Evolutionary conservation across 2,113 vertebrate genomes (phyloP), one percentile per base, ranked within the genome.

Genomic region (Asarcornis scutulata): DNA sequence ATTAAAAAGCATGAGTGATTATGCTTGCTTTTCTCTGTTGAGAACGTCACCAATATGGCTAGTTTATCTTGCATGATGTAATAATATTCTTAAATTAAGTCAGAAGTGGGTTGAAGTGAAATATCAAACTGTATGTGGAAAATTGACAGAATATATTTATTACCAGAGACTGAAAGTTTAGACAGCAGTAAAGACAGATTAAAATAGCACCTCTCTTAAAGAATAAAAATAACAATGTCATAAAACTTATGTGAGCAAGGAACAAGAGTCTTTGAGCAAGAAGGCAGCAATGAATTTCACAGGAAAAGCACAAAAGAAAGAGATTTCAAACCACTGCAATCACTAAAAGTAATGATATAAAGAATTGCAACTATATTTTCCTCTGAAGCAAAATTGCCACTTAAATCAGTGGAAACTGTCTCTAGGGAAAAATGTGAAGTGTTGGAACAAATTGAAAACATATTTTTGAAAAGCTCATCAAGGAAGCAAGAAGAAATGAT

Each of bases 121-220:
- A 69, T 50, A 44, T 79, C 25, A 86, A 64, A 31, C 26, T 32
- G 12, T 31, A 58, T 31, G 16, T 53, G 55, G 52, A 86, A 87
- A 86, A 95, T 64, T 56, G 38, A 88, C 29, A 55, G 44, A 86
- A 72, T 77, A 31, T 77, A 55, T 88, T 91, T 92, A 81, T 86
- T 73, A 44, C 21, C 32, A 44, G 27, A 89, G 53, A 74, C 78
- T 89, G 29, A 14, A 71, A 94, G 38, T 50, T 77, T 91, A 83
- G 67, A 83, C 53, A 80, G 52, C 20, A 59, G 56, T 72, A 66
- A 75, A 78, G 64, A 53, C 23, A 50, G 36, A 60, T 92, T 82
- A 74, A 91, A 94, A 86, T 13, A 53, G 2, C 26, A 63, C 15
- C 31, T 73, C 29, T 76, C 62, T 90, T 34, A 68, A 89, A 83